phyloP scores from a whole-genome alignment of 2,888 invertebrate genomes.

The Cyclophora albipunctata region DNA sequence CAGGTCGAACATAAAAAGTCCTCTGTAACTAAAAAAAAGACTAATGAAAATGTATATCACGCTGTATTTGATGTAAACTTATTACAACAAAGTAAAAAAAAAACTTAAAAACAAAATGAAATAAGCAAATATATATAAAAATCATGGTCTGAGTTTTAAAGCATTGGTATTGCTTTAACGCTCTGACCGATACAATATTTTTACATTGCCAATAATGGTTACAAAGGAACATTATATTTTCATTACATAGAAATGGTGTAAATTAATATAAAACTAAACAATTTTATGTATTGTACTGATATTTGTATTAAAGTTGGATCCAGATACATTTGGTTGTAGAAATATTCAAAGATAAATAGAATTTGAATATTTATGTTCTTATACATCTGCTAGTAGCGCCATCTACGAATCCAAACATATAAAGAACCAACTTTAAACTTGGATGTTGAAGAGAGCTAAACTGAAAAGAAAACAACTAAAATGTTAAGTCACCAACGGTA shows the following conservation, averaged over 20 bases:
- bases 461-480: constrained; percentile 23
- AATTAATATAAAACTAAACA: constrained; percentile 28
- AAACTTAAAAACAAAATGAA: constrained; percentile 55
- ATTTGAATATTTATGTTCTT: no score
- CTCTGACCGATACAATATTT: no score
- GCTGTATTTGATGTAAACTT: constrained; percentile 65
- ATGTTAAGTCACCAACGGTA: constrained; percentile 36
- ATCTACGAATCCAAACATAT: no score
- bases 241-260: constrained; percentile 5
- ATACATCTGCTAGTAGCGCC: no score
- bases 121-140: constrained; percentile 34
- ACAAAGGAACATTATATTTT: constrained; percentile 3
- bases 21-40: constrained; percentile 46
- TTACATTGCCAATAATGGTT: not conserved
- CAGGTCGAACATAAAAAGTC: constrained; percentile 40
- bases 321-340: no score
- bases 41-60: constrained; percentile 55
- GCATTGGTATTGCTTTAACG: not conserved
- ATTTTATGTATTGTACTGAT: constrained; percentile 41
- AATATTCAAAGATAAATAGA: no score
- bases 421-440: no score
- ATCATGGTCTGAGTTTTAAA: constrained; percentile 22
- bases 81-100: constrained; percentile 57
- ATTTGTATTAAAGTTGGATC: not conserved
- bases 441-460: constrained; percentile 37